A percentile compares a stretch with the other conserved stretches of the same genome.
Conservation (phyloP, 2,113 vertebrate genomes). For the Tamias sibiricus region DNA sequence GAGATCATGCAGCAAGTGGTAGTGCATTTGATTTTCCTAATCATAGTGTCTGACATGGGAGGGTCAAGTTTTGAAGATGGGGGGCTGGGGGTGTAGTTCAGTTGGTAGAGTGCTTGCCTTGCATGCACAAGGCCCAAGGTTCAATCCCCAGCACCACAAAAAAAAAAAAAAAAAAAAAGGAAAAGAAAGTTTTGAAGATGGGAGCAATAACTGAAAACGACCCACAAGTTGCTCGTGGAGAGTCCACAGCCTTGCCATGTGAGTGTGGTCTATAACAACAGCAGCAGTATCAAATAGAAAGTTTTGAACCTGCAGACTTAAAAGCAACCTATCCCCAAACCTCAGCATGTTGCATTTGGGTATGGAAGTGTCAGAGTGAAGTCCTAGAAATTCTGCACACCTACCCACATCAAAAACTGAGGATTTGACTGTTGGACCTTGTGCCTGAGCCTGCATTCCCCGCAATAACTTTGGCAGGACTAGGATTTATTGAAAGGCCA, state of each 20-base stretch:
- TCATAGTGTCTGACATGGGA: background rate
- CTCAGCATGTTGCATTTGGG: background rate
- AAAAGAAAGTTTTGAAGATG: too few relatives aligned
- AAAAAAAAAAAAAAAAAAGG: too few relatives aligned
- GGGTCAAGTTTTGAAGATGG: background rate
- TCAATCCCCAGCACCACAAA: too few relatives aligned
- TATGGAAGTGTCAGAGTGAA: background rate
- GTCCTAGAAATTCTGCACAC: background rate
- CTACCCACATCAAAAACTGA: background rate
- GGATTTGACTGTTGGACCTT: background rate
- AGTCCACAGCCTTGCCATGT: background rate
- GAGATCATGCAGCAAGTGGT: background rate
- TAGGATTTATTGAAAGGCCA: background rate
- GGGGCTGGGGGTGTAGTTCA: too few relatives aligned
- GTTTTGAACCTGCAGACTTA: too few relatives aligned
- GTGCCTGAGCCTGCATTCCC: background rate
- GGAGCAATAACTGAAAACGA: background rate
- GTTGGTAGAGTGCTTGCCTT: too few relatives aligned
- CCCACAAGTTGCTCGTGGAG: background rate
- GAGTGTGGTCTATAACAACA: too few relatives aligned
- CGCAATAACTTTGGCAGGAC: background rate
- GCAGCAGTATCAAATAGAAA: rapidly evolving
- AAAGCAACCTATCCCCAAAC: background rate
- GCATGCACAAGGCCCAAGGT: too few relatives aligned
- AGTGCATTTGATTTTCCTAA: background rate